Evolutionary conservation across 2,888 invertebrate genomes (phyloP), one percentile per base, ranked within the genome.

Genomic region (Dynastes tityus): DNA sequence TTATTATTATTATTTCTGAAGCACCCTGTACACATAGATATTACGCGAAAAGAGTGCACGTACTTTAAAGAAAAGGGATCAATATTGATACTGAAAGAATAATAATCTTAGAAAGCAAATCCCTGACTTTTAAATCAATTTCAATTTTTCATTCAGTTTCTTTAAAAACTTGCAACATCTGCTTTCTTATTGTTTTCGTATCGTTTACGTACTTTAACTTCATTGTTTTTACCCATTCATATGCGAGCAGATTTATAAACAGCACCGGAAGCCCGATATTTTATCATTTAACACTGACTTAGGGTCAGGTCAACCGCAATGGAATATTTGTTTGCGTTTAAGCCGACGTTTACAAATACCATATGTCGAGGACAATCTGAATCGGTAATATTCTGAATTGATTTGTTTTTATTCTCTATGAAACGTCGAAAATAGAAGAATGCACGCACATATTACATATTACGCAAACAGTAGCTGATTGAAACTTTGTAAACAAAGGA

Each of bases 251-350:
- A 22, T 22, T 16, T 16, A 55, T 22, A 55, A 55, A 55, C 22
- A 16, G 22, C 22, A n/a, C 55, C 22, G 8, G 55, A 55, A 8
- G 22, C n/a, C 6, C 22, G 22, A 55, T 55, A 55, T 53, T 53
- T 53, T 53, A 53, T 53, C 53, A 53, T 22, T 55, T 55, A 16
- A 55, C 6, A 55, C 22, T 16, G 55, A 55, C 55, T 16, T 16
- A 16, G 55, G 55, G 55, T 55, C 55, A 55, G 55, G 55, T 55
- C 55, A 55, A 55, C 55, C 9, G 22, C 55, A 55, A 55, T 55
- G 55, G 55, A 16, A 55, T 55, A 16, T 55, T 55, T 55, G 55
- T 55, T 22, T 55, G 22, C 16, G 8, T 55, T 55, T 22, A 5
- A 55, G 2, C 55, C n/a, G 55, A 55, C 55, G 55, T 22, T 55